Conservation (phyloP, 64 coral and sea anemone genomes). For the Porites australiensis region DNA sequence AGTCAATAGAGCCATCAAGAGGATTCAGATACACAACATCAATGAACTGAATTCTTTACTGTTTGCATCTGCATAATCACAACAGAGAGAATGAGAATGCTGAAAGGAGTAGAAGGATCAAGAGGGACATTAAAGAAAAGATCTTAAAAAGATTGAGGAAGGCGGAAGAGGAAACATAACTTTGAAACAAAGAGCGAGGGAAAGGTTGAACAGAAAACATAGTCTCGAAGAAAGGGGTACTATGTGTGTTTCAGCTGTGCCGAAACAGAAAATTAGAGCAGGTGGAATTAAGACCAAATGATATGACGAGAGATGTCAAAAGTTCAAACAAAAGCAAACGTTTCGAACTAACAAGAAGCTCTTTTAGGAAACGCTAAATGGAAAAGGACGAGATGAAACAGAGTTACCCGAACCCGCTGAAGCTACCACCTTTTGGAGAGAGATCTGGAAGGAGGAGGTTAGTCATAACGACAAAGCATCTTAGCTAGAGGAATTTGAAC, state of each 20-base stretch:
- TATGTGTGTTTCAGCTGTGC: conserved; percentile 9
- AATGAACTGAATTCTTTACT: conserved; percentile 19
- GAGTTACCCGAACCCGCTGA: conserved; percentile 20
- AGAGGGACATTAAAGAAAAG: too few species aligned
- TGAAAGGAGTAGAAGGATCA: too few species aligned
- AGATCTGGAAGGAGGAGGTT: conserved; percentile 25
- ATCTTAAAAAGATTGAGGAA: too few species aligned
- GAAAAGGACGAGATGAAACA: neutral
- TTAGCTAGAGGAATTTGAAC: conserved; percentile 1
- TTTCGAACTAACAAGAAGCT: conserved; percentile 23
- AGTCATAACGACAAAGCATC: conserved; percentile 32
- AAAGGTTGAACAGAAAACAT: too few species aligned
- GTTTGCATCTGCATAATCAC: conserved; percentile 41
- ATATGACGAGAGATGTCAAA: conserved; percentile 17
- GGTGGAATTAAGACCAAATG: conserved; percentile 39
- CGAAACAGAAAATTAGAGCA: neutral
- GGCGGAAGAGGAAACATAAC: too few species aligned
- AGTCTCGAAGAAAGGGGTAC: conserved; percentile 39
- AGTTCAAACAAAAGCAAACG: conserved; percentile 5
- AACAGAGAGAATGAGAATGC: too few species aligned
- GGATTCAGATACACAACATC: conserved; percentile 14
- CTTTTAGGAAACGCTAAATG: too few species aligned
- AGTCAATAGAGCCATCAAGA: neutral
- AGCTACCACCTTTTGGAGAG: conserved; percentile 27
- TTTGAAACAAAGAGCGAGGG: too few species aligned